phyloP scores from a whole-genome alignment of 2,113 vertebrate genomes.

The Delphinapterus leucas region DNA sequence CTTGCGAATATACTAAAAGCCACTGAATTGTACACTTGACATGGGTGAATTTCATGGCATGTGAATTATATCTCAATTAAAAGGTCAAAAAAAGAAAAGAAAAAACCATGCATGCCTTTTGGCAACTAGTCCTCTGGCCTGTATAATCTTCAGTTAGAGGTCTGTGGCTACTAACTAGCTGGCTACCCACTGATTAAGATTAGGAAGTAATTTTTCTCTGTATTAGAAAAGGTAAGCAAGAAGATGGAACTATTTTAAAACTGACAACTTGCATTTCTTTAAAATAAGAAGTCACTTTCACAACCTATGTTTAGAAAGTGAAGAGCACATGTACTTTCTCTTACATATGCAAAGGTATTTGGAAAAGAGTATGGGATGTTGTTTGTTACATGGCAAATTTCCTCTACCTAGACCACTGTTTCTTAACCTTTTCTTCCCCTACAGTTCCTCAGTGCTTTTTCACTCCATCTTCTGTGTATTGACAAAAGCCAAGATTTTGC shows the following conservation, averaged over 20 bases:
- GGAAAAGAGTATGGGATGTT: no score
- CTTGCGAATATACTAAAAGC: not conserved
- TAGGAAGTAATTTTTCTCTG: constrained; percentile 21
- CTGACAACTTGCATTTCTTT: not conserved
- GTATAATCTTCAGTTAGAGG: not conserved
- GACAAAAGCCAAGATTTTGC: not conserved
- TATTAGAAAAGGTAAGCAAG: not conserved
- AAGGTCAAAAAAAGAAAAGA: not conserved
- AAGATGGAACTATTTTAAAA: constrained; percentile 21
- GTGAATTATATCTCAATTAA: not conserved
- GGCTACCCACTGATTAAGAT: not conserved
- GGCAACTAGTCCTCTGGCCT: not conserved
- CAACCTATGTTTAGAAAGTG: not conserved
- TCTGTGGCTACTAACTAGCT: not conserved
- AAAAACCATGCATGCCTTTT: not conserved
- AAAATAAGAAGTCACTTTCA: not conserved
- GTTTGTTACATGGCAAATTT: not conserved
- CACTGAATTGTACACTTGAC: not conserved
- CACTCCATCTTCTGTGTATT: not conserved
- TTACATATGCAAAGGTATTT: not conserved
- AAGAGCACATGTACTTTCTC: not conserved
- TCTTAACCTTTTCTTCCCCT: not conserved
- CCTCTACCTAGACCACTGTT: not conserved
- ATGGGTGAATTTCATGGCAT: not conserved
- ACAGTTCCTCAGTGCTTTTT: not conserved